Evolutionary conservation across 2,113 vertebrate genomes (phyloP).

Genomic region (Grantiella picta): DNA sequence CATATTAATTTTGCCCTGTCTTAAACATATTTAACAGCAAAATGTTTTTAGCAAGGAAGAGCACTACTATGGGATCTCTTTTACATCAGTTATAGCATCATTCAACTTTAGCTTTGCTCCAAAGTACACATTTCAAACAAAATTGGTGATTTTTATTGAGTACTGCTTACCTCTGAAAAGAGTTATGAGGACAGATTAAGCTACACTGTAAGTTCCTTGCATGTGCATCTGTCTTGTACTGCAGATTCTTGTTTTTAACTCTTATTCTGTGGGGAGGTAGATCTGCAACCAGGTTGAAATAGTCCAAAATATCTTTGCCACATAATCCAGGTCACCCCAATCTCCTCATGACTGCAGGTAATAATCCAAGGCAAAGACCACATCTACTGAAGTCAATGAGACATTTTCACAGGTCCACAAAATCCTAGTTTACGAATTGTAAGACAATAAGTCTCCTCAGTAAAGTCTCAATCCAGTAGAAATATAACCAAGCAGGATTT

Average conservation of each 20-base stretch:
- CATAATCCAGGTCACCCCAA: background rate
- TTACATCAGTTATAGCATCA: background rate
- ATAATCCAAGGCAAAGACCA: background rate
- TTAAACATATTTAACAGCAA: background rate
- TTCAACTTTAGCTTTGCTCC: background rate
- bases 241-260: background rate
- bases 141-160: background rate
- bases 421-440: background rate
- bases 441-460: background rate
- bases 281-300: background rate
- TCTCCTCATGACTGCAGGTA: background rate
- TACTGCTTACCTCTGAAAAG: background rate
- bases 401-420: background rate
- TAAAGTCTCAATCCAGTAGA: background rate
- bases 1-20: background rate
- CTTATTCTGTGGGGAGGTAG: background rate
- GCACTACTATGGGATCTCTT: background rate
- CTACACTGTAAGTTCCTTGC: background rate
- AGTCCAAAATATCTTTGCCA: background rate
- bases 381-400: background rate
- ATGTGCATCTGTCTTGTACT: background rate
- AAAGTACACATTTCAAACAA: background rate
- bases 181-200: background rate
- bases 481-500: background rate
- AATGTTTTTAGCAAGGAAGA: background rate